Percentiles rank a stretch among this genome's conserved stretches.
These are phyloP conservation scores for Premnoplex brunnescens DNA, from an alignment of 2,797 vertebrate genomes.

Conservation along the genomic window DNA sequence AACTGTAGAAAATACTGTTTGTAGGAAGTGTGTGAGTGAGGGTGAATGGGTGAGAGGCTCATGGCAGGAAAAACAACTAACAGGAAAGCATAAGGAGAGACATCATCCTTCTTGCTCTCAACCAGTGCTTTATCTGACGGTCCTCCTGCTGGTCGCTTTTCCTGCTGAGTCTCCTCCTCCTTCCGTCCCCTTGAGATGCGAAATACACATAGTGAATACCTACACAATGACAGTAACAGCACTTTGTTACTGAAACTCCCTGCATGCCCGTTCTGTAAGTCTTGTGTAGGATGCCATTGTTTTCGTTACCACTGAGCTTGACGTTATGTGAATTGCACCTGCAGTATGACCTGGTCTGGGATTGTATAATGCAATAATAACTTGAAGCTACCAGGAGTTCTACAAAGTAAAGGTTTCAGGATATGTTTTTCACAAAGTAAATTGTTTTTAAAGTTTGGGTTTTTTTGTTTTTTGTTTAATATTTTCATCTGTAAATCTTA, in stretches of 20 bases:
- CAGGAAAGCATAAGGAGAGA: constrained; percentile 60
- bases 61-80: constrained; percentile 55
- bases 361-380: neutral
- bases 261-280: neutral
- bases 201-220: constrained; percentile 9
- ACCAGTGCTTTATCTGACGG: constrained; percentile 59
- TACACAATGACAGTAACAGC: neutral
- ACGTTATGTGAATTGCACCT: neutral
- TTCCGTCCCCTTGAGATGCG: constrained; percentile 35
- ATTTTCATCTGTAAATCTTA: neutral
- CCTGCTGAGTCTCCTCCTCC: constrained; percentile 59
- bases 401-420: neutral
- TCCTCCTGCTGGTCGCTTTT: constrained; percentile 59
- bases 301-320: neutral
- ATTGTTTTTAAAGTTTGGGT: neutral
- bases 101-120: constrained; percentile 17
- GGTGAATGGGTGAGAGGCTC: constrained; percentile 26
- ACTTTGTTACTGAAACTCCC: neutral
- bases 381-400: neutral
- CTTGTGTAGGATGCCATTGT: neutral
- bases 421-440: neutral
- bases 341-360: neutral
- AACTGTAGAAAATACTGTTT: constrained; percentile 45
- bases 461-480: neutral
- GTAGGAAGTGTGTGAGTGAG: constrained; percentile 12